phyloP scores from a whole-genome alignment of 2,113 vertebrate species.

The Ramphastos sulfuratus region DNA sequence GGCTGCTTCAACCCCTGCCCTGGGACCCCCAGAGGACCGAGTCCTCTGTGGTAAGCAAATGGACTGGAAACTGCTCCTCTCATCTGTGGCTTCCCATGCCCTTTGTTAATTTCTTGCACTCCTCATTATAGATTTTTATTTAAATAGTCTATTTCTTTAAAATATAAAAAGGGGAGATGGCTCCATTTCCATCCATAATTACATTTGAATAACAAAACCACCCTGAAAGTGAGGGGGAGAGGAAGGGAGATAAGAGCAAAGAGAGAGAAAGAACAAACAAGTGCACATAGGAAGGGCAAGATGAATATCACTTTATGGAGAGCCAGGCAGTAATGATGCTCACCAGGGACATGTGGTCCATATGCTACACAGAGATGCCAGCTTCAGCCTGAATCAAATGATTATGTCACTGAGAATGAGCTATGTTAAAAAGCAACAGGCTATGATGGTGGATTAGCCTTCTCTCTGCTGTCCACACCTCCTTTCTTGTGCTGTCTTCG shows the following conservation, averaged over 20 bases:
- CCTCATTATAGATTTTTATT: background rate
- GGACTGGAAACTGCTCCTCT: background rate
- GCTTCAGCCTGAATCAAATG: slow-evolving; percentile 22
- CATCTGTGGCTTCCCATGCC: background rate
- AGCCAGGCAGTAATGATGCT: background rate
- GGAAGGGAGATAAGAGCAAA: background rate
- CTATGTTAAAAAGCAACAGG: background rate
- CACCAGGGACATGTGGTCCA: background rate
- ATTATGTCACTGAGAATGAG: slow-evolving; percentile 27
- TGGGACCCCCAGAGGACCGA: background rate
- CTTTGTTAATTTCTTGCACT: slow-evolving; percentile 14
- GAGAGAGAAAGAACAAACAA: background rate
- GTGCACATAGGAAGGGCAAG: background rate
- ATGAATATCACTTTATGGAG: background rate
- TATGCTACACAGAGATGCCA: slow-evolving; percentile 28
- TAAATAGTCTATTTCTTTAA: slow-evolving; percentile 24
- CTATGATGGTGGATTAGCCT: background rate
- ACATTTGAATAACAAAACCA: slow-evolving; percentile 50
- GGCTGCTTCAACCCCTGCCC: background rate
- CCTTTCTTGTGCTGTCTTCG: background rate
- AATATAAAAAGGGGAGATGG: slow-evolving; percentile 22
- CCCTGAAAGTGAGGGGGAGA: background rate
- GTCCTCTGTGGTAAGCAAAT: background rate
- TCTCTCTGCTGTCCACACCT: background rate
- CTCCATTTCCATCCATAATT: slow-evolving; percentile 38